Evolutionary conservation across 2,888 invertebrate genomes (phyloP).

Genomic region (Pyrocoelia pectoralis): DNA sequence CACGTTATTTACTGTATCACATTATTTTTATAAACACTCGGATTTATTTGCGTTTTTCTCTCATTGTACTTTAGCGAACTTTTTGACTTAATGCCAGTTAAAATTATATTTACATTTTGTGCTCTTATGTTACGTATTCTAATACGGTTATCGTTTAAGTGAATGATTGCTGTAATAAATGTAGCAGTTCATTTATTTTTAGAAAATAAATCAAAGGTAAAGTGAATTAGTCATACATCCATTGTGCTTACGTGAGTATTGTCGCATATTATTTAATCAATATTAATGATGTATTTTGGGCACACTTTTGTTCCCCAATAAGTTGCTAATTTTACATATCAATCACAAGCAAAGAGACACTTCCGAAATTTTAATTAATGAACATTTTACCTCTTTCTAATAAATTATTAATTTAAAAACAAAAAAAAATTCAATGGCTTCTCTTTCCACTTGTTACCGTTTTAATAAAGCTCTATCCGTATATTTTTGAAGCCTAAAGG

Average conservation of each 20-base stretch:
- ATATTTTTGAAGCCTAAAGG: too few species aligned
- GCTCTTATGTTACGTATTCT: not conserved
- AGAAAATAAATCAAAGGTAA: not conserved
- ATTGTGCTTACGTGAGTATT: not conserved
- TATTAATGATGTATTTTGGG: too few species aligned
- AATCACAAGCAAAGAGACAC: too few species aligned
- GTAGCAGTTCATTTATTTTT: not conserved
- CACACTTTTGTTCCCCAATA: too few species aligned
- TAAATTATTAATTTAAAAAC: too few species aligned
- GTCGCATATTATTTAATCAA: not conserved
- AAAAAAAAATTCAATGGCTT: too few species aligned
- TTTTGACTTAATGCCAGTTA: not conserved
- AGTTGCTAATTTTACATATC: too few species aligned
- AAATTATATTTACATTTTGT: not conserved
- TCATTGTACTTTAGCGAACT: conserved; percentile 12
- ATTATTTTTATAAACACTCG: conserved; percentile 21
- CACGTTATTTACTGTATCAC: conserved; percentile 20
- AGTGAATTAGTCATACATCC: not conserved
- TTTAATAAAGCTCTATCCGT: too few species aligned
- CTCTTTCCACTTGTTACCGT: too few species aligned
- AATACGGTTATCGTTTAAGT: not conserved
- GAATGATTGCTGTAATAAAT: not conserved
- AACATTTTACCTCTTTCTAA: too few species aligned
- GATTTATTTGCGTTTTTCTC: conserved; percentile 14
- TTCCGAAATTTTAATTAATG: too few species aligned